Evolutionary conservation across 2,888 invertebrate species (phyloP), one percentile per base, ranked within the genome.

Genomic region (Lasioglossum villosulum): DNA sequence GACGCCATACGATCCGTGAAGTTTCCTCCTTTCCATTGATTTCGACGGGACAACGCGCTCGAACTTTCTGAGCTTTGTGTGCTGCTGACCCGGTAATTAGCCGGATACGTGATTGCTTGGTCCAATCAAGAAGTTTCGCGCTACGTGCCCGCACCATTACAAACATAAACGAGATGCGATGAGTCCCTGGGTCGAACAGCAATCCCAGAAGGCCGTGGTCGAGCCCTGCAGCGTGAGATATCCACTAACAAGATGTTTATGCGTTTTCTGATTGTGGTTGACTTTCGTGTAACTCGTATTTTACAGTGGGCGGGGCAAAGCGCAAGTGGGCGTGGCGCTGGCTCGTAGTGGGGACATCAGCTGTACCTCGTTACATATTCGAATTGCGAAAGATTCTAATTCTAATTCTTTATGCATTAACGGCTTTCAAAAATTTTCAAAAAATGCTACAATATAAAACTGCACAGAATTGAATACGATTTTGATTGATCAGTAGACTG

Each of bases 161-260:
- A 84, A 85, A 80, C 66, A 77, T 66, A 71, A 86, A 77, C 76
- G 73, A 48, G 77, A 80, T 82, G 71, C 71, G 79, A 77, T 59
- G 59, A 12, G 27, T 63, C 68, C 63, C 79, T 71, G 27, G 74
- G 14, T 45, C 23, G n/a, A 76, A 80, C 4, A 66, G 71, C 70
- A 75, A 76, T 75, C 30, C 39, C 45, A 45, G 63, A 30, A 63
- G 27, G 16, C 30, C 59, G 16, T 27, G 27, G 16, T 16, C 59
- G 59, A 63, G 27, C 16, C 59, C 14, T 14, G n/a, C 16, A 16
- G 14, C 59, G 2, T 59, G 14, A 16, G 27, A 27, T 59, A 27
- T 59, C 27, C 59, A 27, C 59, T 16, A 63, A 63, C 59, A 27
- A 27, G 16, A 30, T 63, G 59, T 63, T 63, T 63, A 63, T 63